Evolutionary conservation across 2,797 vertebrate species (phyloP).

Genomic region (Adrianichthys oophorus): DNA sequence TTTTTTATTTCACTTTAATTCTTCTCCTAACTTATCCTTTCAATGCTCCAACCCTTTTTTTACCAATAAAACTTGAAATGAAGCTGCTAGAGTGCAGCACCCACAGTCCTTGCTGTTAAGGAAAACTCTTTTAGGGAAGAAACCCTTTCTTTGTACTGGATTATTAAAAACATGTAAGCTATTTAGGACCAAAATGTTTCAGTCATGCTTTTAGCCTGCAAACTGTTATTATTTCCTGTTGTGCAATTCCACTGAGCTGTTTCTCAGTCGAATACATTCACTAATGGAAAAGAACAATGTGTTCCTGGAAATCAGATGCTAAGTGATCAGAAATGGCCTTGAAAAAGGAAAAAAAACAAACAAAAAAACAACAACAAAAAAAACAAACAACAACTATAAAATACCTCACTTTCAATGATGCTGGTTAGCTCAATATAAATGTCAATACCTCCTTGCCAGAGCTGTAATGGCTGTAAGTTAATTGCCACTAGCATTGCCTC

Average conservation of each 20-base stretch:
- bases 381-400: neutral
- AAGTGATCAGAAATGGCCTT: neutral
- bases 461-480: constrained; percentile 2
- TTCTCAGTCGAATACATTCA: neutral
- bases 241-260: neutral
- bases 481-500: constrained; percentile 7
- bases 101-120: neutral
- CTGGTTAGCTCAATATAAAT: constrained; percentile 9
- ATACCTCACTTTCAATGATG: neutral
- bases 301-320: constrained; percentile 6
- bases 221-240: neutral
- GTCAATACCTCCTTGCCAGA: neutral
- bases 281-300: neutral
- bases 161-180: neutral
- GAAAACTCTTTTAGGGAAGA: neutral
- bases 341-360: neutral
- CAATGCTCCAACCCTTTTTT: too few relatives aligned
- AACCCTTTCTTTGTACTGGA: neutral
- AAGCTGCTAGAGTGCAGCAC: neutral
- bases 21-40: too few relatives aligned
- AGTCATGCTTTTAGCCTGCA: too few relatives aligned
- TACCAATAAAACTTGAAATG: too few relatives aligned
- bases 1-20: too few relatives aligned
- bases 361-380: too few relatives aligned
- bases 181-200: too few relatives aligned